Conservation (phyloP, 2,113 vertebrate genomes). For the Mixornis gularis region DNA sequence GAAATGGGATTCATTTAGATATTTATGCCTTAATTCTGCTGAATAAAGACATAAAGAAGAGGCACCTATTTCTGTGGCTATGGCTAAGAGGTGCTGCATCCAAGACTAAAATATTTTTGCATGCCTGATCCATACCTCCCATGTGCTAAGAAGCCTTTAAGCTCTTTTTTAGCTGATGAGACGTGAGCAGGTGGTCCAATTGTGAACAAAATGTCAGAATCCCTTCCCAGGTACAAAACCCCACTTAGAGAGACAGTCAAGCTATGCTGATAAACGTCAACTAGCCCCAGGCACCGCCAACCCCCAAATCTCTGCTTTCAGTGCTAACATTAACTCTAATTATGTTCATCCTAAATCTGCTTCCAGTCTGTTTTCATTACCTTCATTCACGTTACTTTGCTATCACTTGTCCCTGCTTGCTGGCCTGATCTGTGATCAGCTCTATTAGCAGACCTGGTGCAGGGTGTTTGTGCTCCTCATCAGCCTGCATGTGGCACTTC, state of each 20-base stretch:
- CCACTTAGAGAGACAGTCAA: constrained; percentile 57
- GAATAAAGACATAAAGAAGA: not conserved
- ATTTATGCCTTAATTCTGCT: not conserved
- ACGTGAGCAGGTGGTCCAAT: constrained; percentile 62
- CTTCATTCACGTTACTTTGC: constrained; percentile 53
- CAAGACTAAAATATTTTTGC: constrained; percentile 37
- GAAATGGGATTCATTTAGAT: not conserved
- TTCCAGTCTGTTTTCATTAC: constrained; percentile 67
- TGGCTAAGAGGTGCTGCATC: not conserved
- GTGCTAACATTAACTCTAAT: constrained; percentile 65
- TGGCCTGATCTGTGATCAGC: constrained; percentile 14
- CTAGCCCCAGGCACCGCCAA: constrained; percentile 50
- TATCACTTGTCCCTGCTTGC: constrained; percentile 58
- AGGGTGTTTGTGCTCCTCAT: not conserved
- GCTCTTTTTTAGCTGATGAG: constrained; percentile 57
- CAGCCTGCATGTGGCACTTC: not conserved
- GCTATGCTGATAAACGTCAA: constrained; percentile 58
- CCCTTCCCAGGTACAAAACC: constrained; percentile 52
- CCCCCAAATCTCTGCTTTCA: constrained; percentile 64
- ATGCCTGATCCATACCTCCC: constrained; percentile 46
- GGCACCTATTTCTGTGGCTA: not conserved
- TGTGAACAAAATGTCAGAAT: constrained; percentile 59
- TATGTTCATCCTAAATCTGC: constrained; percentile 61
- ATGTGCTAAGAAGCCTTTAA: constrained; percentile 42
- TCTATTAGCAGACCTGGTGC: constrained; percentile 6